Evolutionary conservation across 1,140 invertebrate genomes (phyloP).

Genomic region (Drosophila ananassae): DNA sequence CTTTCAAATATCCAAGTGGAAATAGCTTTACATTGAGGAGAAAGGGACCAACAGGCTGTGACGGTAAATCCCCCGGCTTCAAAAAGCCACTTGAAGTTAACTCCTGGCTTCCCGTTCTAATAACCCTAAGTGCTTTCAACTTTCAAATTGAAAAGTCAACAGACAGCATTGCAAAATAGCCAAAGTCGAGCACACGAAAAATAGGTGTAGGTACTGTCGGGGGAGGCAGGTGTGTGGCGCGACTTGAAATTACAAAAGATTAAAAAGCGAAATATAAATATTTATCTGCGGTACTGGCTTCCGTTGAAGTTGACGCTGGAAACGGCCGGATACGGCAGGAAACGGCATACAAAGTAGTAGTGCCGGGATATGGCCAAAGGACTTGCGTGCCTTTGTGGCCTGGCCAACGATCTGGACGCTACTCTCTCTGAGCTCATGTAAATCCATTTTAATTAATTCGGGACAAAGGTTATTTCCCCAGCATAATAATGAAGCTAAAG

Average conservation of each 20-base stretch:
- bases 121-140: slow-evolving; percentile 80
- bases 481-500: slow-evolving; percentile 70
- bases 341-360: slow-evolving; percentile 66
- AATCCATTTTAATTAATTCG: slow-evolving; percentile 83
- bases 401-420: slow-evolving; percentile 56
- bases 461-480: slow-evolving; percentile 79
- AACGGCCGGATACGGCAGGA: slow-evolving; percentile 12
- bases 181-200: slow-evolving; percentile 52
- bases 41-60: slow-evolving; percentile 14
- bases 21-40: slow-evolving; percentile 17
- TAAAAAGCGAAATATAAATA: slow-evolving; percentile 83
- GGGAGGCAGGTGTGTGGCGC: slow-evolving; percentile 41
- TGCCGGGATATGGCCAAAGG: slow-evolving; percentile 35
- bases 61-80: slow-evolving; percentile 45
- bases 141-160: slow-evolving; percentile 82
- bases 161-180: slow-evolving; percentile 76
- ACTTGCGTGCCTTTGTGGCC: slow-evolving; percentile 48
- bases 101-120: slow-evolving; percentile 72
- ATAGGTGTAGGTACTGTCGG: neutral
- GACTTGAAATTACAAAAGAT: slow-evolving; percentile 82
- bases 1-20: slow-evolving; percentile 1
- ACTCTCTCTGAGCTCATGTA: slow-evolving; percentile 73
- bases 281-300: slow-evolving; percentile 73
- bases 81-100: slow-evolving; percentile 62
- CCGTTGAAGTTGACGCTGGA: slow-evolving; percentile 36